A percentile compares a stretch with the other conserved stretches of the same genome.
These are phyloP conservation scores for Chymomyza fuscimana DNA, from an alignment of 2,888 invertebrate genomes.

Conservation along the genomic window DNA sequence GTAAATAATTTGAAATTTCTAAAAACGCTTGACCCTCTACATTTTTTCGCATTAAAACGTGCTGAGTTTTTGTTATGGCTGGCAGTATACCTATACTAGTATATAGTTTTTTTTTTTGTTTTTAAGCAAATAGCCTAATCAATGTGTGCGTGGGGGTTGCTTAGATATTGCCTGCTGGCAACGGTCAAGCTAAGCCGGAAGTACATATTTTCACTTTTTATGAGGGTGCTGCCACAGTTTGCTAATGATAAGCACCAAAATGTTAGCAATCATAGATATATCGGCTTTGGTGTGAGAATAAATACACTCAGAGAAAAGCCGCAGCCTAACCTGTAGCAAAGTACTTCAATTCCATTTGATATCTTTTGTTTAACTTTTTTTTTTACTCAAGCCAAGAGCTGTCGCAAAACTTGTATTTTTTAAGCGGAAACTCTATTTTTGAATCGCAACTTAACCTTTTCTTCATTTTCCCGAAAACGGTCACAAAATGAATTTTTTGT, in stretches of 20 bases:
- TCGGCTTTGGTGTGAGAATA: not conserved
- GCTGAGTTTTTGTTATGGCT: slow-evolving; percentile 27
- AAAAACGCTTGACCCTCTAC: slow-evolving; percentile 62
- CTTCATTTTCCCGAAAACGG: too few species aligned
- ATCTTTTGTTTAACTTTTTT: too few species aligned
- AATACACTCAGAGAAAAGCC: not conserved
- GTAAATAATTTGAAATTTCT: slow-evolving; percentile 50
- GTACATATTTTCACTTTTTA: slow-evolving; percentile 46
- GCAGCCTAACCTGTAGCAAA: too few species aligned
- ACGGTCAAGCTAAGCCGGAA: slow-evolving; percentile 20
- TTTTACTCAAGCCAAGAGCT: too few species aligned
- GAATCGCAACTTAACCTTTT: too few species aligned
- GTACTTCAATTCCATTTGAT: too few species aligned
- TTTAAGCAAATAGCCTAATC: slow-evolving; percentile 70
- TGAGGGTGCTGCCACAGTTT: slow-evolving; percentile 53
- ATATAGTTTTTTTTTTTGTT: slow-evolving; percentile 25
- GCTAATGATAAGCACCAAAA: not conserved
- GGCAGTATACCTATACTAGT: not conserved
- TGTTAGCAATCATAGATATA: slow-evolving; percentile 1
- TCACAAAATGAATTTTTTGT: too few species aligned
- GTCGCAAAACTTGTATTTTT: too few species aligned
- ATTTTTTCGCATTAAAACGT: slow-evolving; percentile 10
- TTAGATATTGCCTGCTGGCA: not conserved
- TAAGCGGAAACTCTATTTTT: too few species aligned
- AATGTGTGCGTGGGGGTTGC: slow-evolving; percentile 55